phyloP scores from a whole-genome alignment of 1,140 invertebrate species.

The Heterodera carotae region DNA sequence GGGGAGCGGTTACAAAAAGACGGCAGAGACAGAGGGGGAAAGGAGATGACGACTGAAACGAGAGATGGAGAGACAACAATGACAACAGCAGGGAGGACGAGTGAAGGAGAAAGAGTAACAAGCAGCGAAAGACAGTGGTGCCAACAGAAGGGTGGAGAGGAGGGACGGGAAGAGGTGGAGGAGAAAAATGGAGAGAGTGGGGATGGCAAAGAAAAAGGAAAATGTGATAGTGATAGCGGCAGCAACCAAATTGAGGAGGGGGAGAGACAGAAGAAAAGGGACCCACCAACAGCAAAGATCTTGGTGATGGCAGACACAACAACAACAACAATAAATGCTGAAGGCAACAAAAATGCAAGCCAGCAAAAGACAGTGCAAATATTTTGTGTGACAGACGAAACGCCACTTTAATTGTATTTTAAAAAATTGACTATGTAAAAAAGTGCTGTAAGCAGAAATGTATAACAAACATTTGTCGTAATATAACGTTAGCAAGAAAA shows the following conservation, averaged over 20 bases:
- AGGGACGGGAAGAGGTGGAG: not conserved
- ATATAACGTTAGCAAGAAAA: no score
- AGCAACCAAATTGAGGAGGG: not conserved
- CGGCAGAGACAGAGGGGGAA: not conserved
- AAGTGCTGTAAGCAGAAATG: no score
- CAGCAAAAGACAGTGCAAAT: not conserved
- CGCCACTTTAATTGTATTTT: slow-evolving; percentile 15
- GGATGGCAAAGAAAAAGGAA: not conserved
- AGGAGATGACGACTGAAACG: not conserved
- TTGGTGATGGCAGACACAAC: not conserved
- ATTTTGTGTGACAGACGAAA: slow-evolving; percentile 20
- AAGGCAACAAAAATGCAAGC: no score
- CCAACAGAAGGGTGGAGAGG: not conserved
- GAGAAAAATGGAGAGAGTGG: not conserved
- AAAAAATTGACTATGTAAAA: slow-evolving; percentile 28
- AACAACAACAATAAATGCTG: not conserved
- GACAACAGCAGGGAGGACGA: not conserved
- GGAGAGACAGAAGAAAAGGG: not conserved
- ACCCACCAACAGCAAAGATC: not conserved
- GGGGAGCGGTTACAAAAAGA: not conserved
- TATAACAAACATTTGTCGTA: no score
- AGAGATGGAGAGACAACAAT: not conserved
- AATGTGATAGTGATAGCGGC: not conserved
- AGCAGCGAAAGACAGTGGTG: not conserved
- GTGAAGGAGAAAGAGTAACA: not conserved